A percentile compares a stretch with the other conserved stretches of the same genome.
phyloP scores from a whole-genome alignment of 2,113 vertebrate genomes.

The Setophaga coronata region DNA sequence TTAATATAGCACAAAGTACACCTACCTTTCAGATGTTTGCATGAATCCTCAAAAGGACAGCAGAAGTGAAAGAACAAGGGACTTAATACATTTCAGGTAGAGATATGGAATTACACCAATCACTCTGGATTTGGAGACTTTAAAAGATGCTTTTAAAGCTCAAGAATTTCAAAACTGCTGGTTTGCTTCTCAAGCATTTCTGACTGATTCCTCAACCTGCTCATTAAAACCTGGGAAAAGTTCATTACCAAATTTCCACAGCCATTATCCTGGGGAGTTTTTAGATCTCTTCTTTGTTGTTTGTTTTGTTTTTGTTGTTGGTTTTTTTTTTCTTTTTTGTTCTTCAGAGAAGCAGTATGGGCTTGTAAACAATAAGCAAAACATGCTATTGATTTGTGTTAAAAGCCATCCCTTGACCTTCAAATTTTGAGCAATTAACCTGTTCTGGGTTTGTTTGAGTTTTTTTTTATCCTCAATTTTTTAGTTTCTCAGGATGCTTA shows the following conservation, averaged over 20 bases:
- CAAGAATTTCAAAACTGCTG: neutral
- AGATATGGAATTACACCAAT: neutral
- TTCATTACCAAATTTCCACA: neutral
- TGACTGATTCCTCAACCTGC: neutral
- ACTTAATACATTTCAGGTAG: conserved; percentile 50
- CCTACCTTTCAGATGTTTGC: conserved; percentile 74
- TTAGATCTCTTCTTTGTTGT: neutral
- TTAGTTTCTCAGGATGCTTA: neutral
- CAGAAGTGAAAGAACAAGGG: conserved; percentile 72
- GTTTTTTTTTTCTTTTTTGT: accelerated
- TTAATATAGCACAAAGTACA: neutral
- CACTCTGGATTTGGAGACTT: conserved; percentile 1
- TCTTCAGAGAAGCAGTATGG: neutral
- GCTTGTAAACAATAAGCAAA: neutral
- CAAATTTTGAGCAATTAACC: neutral
- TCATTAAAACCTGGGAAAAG: neutral
- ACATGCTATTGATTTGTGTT: accelerated
- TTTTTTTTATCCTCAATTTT: neutral
- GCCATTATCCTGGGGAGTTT: neutral
- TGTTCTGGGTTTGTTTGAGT: neutral
- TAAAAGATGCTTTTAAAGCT: conserved; percentile 3
- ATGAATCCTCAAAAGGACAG: conserved; percentile 74
- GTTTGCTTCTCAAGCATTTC: neutral
- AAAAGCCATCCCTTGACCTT: neutral
- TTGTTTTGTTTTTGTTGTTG: neutral